Percentiles rank a stretch among this genome's conserved stretches.
Evolutionary conservation across 1,140 invertebrate species (phyloP).

Genomic region (Leptonema lineaticorne): DNA sequence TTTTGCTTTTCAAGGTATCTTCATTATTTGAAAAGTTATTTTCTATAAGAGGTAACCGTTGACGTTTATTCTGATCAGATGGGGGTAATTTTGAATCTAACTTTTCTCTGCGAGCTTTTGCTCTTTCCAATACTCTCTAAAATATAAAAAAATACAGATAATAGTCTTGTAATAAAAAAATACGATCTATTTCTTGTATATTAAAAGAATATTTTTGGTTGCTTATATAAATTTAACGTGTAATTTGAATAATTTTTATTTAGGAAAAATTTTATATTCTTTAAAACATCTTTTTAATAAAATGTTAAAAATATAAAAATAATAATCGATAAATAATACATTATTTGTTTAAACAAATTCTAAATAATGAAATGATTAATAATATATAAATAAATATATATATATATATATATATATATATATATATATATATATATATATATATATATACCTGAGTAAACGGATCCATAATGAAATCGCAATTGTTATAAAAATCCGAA

Average conservation of each 20-base stretch:
- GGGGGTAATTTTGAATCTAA: constrained; percentile 54
- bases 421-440: not conserved
- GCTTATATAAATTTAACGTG: constrained; percentile 24
- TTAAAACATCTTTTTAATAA: not conserved
- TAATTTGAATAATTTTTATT: not conserved
- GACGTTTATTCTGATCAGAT: constrained; percentile 49
- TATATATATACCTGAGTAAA: constrained; percentile 52
- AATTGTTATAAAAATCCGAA: not conserved
- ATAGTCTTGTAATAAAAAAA: no score
- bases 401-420: not conserved
- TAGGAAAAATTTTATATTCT: not conserved
- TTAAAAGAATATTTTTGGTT: constrained; percentile 39
- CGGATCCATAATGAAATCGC: constrained; percentile 45
- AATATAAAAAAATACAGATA: constrained; percentile 41
- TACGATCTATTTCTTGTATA: constrained; percentile 35
- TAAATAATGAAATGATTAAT: not conserved
- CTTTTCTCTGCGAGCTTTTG: constrained; percentile 54
- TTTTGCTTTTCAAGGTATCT: not conserved
- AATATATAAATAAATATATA: not conserved
- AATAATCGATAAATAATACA: not conserved
- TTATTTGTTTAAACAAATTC: not conserved
- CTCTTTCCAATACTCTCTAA: constrained; percentile 55
- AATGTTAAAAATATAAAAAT: not conserved
- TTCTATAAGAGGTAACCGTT: constrained; percentile 50
- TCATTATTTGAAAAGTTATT: constrained; percentile 45